Percentiles rank a stretch among this genome's conserved stretches.
These are phyloP conservation scores for Bos javanicus DNA, from an alignment of 2,113 vertebrate species.

Conservation along the genomic window DNA sequence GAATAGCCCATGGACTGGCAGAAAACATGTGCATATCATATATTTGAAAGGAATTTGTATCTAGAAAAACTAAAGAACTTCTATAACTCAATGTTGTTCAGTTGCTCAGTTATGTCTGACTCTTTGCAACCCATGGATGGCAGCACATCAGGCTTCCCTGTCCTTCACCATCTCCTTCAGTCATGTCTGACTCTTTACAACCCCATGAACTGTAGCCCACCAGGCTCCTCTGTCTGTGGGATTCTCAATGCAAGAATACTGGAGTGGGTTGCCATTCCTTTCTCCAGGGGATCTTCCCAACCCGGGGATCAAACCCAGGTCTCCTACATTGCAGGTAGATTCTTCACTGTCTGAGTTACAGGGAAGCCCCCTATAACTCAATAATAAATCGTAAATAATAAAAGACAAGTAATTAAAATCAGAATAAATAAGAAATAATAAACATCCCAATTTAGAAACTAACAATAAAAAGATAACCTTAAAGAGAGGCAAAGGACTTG, in stretches of 20 bases:
- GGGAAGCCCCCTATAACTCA: background rate
- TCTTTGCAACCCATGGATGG: background rate
- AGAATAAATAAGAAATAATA: background rate
- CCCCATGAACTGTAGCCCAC: background rate
- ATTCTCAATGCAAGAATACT: background rate
- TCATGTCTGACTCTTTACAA: background rate
- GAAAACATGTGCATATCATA: background rate
- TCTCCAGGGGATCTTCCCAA: background rate
- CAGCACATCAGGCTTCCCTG: background rate
- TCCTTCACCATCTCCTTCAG: background rate
- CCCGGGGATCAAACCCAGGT: background rate
- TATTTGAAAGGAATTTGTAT: background rate
- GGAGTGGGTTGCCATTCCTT: background rate
- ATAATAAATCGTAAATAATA: background rate
- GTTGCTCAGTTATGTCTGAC: background rate
- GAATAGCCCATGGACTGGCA: background rate
- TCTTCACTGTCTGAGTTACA: background rate
- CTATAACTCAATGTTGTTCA: background rate
- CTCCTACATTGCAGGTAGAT: background rate
- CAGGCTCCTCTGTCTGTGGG: background rate
- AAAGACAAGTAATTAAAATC: background rate
- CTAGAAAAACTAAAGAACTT: background rate
- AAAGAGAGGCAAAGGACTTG: background rate
- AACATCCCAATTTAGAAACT: background rate
- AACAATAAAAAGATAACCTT: background rate